A percentile compares a stretch with the other conserved stretches of the same genome.
These are phyloP conservation scores for Blera fallax DNA, from an alignment of 2,888 invertebrate species.

Conservation along the genomic window DNA sequence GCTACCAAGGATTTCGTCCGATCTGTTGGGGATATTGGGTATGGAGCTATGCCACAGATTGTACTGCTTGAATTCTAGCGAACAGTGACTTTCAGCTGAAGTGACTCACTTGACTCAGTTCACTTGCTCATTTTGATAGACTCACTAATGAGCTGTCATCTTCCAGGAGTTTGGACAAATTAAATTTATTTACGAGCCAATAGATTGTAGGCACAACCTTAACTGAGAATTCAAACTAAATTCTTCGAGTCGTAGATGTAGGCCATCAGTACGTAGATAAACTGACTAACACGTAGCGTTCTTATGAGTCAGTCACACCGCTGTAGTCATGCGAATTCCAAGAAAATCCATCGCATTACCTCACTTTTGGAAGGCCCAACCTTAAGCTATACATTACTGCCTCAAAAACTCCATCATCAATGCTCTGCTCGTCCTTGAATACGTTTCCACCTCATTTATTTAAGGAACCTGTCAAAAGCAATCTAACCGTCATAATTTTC, in stretches of 20 bases:
- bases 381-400: not conserved
- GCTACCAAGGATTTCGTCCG: no score
- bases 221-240: not conserved
- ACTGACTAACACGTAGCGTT: not conserved
- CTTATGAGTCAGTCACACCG: not conserved
- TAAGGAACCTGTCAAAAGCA: slow-evolving; percentile 56
- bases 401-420: not conserved
- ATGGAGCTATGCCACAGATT: no score
- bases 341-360: not conserved
- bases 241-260: not conserved
- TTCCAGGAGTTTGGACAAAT: no score
- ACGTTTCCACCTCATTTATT: slow-evolving; percentile 26
- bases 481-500: slow-evolving; percentile 58
- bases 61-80: no score
- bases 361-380: not conserved
- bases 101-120: no score
- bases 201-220: no score
- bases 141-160: no score
- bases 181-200: no score
- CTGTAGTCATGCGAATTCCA: not conserved
- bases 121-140: no score
- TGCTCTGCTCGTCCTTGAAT: slow-evolving; percentile 31
- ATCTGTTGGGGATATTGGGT: no score
- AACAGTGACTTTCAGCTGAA: no score
- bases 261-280: not conserved